Percentiles rank a stretch among this genome's conserved stretches.
Conservation (phyloP, 2,888 invertebrate genomes). For the Drosophila glabriapex region DNA sequence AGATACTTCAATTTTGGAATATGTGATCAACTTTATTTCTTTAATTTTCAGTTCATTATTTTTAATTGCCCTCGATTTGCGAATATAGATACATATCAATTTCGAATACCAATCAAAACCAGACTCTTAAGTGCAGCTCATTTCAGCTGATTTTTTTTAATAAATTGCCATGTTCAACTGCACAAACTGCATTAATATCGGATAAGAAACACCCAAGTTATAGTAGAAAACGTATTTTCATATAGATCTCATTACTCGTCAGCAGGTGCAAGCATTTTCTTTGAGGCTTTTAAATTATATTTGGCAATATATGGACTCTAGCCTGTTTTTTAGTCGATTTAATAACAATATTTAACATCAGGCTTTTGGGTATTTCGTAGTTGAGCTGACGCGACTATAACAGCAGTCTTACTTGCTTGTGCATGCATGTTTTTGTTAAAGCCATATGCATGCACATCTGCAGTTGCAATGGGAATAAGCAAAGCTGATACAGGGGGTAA, state of each 20-base stretch:
- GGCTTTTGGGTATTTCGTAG: not conserved
- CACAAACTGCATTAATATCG: not conserved
- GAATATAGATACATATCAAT: not conserved
- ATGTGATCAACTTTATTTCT: not conserved
- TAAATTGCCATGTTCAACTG: not conserved
- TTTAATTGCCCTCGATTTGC: not conserved
- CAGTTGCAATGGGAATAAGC: constrained; percentile 54
- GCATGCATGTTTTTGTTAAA: constrained; percentile 47
- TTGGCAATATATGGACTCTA: not conserved
- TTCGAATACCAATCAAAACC: not conserved
- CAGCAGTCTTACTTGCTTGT: not conserved
- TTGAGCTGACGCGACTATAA: not conserved
- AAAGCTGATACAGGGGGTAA: constrained; percentile 27
- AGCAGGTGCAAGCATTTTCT: not conserved
- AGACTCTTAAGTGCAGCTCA: not conserved
- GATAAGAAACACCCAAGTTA: not conserved
- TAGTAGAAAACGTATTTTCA: not conserved
- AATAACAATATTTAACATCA: not conserved
- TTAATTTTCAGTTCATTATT: constrained; percentile 24
- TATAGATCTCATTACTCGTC: too few species aligned
- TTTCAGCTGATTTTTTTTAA: not conserved
- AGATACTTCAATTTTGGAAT: not conserved
- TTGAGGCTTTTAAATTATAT: not conserved
- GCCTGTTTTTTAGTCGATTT: not conserved
- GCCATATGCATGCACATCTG: constrained; percentile 61